Evolutionary conservation across 1,140 invertebrate species (phyloP).

Genomic region (Halesus radiatus): DNA sequence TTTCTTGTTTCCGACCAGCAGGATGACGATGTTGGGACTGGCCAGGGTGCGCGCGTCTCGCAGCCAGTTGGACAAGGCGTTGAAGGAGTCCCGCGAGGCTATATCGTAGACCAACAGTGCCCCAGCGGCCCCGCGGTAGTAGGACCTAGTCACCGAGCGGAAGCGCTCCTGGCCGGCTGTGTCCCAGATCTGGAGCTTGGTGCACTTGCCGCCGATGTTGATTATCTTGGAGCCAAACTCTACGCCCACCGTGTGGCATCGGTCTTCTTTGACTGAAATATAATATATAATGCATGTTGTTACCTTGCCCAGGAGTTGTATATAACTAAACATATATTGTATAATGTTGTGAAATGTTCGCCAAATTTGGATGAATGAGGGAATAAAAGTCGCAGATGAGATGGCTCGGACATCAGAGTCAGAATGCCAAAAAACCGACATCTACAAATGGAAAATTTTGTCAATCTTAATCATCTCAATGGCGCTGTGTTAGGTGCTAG

Average conservation of each 20-base stretch:
- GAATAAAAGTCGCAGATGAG: too few species aligned
- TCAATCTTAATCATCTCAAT: too few species aligned
- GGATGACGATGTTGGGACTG: slow-evolving; percentile 87
- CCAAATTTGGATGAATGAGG: too few species aligned
- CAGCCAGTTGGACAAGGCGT: slow-evolving; percentile 85
- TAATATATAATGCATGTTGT: too few species aligned
- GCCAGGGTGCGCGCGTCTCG: slow-evolving; percentile 89
- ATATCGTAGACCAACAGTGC: slow-evolving; percentile 86
- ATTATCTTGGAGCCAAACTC: slow-evolving; percentile 90
- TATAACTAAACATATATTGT: too few species aligned
- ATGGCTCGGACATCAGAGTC: too few species aligned
- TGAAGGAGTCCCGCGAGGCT: slow-evolving; percentile 86
- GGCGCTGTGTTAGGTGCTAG: too few species aligned
- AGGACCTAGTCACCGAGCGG: slow-evolving; percentile 84
- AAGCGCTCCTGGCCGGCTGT: slow-evolving; percentile 72
- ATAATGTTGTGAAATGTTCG: too few species aligned
- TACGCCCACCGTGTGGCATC: slow-evolving; percentile 87
- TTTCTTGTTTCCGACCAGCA: slow-evolving; percentile 87
- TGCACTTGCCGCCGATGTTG: slow-evolving; percentile 86
- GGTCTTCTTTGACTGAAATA: slow-evolving; percentile 81
- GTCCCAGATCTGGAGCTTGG: slow-evolving; percentile 90
- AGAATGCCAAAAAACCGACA: too few species aligned
- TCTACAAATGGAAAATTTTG: too few species aligned
- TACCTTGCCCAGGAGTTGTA: too few species aligned
- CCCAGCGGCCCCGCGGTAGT: slow-evolving; percentile 86